Conservation (phyloP, 2,113 vertebrate genomes). For the Rallus limicola region DNA sequence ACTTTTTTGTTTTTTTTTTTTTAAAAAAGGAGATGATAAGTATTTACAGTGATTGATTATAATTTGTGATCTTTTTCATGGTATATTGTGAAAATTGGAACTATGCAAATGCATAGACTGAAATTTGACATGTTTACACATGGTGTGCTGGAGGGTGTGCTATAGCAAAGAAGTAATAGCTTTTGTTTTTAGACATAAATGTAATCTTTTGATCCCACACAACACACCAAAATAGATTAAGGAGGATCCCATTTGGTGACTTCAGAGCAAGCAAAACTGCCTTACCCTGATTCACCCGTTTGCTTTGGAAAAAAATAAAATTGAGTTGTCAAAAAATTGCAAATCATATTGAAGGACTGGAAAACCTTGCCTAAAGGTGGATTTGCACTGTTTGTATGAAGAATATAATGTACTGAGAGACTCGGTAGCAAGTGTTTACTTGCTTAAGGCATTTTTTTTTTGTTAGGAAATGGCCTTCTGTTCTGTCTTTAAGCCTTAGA, state of each 20-base stretch:
- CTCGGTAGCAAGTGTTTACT: constrained; percentile 1
- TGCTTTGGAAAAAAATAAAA: background rate
- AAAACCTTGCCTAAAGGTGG: constrained; percentile 34
- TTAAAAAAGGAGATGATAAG: background rate
- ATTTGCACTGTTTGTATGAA: background rate
- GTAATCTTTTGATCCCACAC: background rate
- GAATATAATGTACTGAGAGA: background rate
- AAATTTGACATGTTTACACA: background rate
- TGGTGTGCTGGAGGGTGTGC: background rate
- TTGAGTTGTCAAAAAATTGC: background rate
- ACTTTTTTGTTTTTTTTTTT: background rate
- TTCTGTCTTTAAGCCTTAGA: background rate
- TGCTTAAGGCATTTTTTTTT: background rate
- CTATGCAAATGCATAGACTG: background rate
- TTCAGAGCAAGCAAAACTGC: background rate
- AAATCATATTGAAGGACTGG: constrained; percentile 21
- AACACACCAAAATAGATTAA: background rate
- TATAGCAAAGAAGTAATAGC: background rate
- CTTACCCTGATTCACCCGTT: background rate
- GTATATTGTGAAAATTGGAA: background rate
- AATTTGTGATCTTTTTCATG: background rate
- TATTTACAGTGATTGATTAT: background rate
- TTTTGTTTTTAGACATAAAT: background rate
- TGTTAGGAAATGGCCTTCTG: background rate
- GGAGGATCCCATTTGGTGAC: background rate